Percentiles rank a stretch among this genome's conserved stretches.
These are phyloP conservation scores for Myodes glareolus DNA, from an alignment of 2,113 vertebrate species.

Conservation along the genomic window DNA sequence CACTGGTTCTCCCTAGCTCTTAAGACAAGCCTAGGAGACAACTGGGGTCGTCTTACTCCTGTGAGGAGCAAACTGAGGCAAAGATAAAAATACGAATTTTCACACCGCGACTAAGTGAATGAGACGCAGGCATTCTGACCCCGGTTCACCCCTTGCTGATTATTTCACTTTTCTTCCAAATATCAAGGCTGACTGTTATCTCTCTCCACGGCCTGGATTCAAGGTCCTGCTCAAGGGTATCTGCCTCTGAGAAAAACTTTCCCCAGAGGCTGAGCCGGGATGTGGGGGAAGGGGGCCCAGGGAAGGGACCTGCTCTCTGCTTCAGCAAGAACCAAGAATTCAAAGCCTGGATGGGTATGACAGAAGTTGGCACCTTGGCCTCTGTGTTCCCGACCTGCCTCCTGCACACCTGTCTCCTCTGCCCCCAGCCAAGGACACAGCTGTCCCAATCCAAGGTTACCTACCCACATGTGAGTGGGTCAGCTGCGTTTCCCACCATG, in stretches of 20 bases:
- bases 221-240: background rate
- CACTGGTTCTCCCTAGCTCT: background rate
- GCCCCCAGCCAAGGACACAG: background rate
- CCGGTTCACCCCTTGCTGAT: no score
- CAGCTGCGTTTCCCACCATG: conserved; percentile 46
- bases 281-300: background rate
- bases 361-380: background rate
- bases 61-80: background rate
- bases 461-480: background rate
- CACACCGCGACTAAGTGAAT: background rate
- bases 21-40: no score
- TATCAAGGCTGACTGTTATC: background rate
- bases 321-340: background rate
- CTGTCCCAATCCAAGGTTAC: conserved; percentile 12
- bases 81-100: background rate
- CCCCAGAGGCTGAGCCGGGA: background rate
- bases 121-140: background rate
- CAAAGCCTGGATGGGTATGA: background rate
- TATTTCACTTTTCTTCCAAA: conserved; percentile 12
- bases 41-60: background rate
- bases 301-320: background rate
- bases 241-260: background rate
- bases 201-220: background rate
- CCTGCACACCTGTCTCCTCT: background rate
- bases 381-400: background rate